Evolutionary conservation across 1,140 invertebrate species (phyloP).

Genomic region (Sminthurides bifidus): DNA sequence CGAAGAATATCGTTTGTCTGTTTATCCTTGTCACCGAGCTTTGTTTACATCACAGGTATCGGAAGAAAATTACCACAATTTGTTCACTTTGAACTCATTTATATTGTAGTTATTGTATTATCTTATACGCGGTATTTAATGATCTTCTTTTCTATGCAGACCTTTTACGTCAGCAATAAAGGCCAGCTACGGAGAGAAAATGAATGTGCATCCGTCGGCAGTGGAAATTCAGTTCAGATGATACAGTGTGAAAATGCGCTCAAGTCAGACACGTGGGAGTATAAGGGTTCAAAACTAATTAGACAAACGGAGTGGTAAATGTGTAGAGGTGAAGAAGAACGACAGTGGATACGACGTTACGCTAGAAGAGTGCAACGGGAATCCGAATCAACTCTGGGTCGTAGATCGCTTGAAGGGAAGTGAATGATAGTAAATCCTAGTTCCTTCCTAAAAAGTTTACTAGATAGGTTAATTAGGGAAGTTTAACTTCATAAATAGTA

Average conservation of each 20-base stretch:
- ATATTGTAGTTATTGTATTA: background rate
- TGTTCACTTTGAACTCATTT: background rate
- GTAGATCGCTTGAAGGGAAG: conserved; percentile 11
- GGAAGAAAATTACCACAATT: background rate
- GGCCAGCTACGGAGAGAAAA: conserved; percentile 64
- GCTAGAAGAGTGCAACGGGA: conserved; percentile 11
- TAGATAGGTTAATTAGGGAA: background rate
- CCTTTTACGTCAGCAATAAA: conserved; percentile 56
- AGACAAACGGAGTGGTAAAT: conserved; percentile 19
- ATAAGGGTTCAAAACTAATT: conserved; percentile 9
- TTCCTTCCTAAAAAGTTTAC: too few relatives aligned
- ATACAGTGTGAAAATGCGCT: conserved; percentile 22
- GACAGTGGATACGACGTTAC: conserved; percentile 1
- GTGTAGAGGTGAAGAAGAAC: conserved; percentile 17
- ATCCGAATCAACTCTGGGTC: conserved; percentile 18
- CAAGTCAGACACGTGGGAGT: conserved; percentile 18
- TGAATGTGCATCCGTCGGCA: conserved; percentile 46
- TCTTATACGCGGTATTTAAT: background rate
- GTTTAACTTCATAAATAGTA: background rate
- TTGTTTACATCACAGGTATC: conserved; percentile 47
- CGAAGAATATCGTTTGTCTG: conserved; percentile 52
- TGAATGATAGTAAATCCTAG: too few relatives aligned
- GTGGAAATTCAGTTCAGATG: conserved; percentile 18
- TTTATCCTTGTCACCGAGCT: conserved; percentile 61
- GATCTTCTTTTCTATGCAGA: conserved; percentile 38